phyloP scores from a whole-genome alignment of 1,140 invertebrate species.

The Hypsibius dujardini region DNA sequence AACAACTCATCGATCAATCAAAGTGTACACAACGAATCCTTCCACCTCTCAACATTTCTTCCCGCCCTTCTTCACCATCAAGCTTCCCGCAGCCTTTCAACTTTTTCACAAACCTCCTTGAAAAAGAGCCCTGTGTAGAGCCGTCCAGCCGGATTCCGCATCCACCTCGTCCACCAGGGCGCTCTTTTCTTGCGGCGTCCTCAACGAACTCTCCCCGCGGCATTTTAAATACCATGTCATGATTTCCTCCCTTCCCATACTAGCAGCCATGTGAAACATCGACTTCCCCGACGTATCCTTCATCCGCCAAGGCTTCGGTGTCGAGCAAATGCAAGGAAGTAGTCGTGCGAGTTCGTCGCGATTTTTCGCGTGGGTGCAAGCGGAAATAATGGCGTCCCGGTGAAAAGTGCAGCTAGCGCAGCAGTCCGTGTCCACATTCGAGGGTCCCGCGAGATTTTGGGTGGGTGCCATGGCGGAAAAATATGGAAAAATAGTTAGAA shows the following conservation, averaged over 20 bases:
- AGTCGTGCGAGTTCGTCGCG: background rate
- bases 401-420: too few relatives aligned
- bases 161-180: slow-evolving; percentile 45
- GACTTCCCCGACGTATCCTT: background rate
- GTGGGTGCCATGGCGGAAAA: too few relatives aligned
- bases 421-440: too few relatives aligned
- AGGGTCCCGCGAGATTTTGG: too few relatives aligned
- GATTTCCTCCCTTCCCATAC: background rate
- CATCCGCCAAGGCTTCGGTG: background rate
- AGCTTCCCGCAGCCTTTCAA: too few relatives aligned
- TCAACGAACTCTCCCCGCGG: background rate
- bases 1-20: background rate
- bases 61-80: too few relatives aligned
- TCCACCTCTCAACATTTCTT: too few relatives aligned
- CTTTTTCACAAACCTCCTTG: slow-evolving; percentile 2
- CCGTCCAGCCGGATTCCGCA: slow-evolving; percentile 51
- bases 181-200: background rate
- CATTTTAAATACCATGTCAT: background rate
- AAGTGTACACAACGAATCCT: too few relatives aligned
- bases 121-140: slow-evolving; percentile 44
- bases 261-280: background rate
- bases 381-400: background rate
- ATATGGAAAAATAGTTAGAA: too few relatives aligned
- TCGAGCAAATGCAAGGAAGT: slow-evolving; percentile 14
- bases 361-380: background rate